These are phyloP conservation scores for Cuculus canorus DNA, from an alignment of 2,797 vertebrate genomes.

Conservation along the genomic window DNA sequence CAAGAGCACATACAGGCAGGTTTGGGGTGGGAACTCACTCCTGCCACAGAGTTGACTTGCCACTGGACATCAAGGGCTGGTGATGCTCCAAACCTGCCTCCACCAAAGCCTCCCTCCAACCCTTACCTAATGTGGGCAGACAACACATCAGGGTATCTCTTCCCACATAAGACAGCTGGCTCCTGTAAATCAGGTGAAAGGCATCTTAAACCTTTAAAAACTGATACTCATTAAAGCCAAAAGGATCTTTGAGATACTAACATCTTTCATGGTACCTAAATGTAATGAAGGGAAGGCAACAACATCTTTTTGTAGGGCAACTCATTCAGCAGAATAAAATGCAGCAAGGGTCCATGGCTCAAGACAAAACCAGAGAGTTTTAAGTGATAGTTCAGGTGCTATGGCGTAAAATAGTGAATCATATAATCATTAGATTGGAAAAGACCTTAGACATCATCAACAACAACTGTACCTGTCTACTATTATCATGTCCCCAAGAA, in stretches of 20 bases:
- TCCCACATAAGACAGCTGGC: not conserved
- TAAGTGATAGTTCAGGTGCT: not conserved
- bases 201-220: too few species aligned
- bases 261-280: accelerated
- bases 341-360: not conserved
- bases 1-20: too few species aligned
- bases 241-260: not conserved
- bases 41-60: not conserved
- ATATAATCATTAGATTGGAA: too few species aligned
- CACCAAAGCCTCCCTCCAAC: not conserved
- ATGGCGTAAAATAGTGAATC: not conserved
- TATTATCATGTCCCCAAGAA: too few species aligned
- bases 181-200: not conserved
- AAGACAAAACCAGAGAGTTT: not conserved
- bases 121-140: too few species aligned
- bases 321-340: not conserved
- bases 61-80: not conserved
- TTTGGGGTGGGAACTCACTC: not conserved
- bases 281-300: not conserved
- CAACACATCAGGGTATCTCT: not conserved
- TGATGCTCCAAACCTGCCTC: not conserved
- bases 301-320: not conserved
- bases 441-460: too few species aligned
- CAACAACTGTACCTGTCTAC: too few species aligned
- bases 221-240: too few species aligned